These are phyloP conservation scores for Tribolium castaneum DNA, from an alignment of 1,140 invertebrate species.

Conservation along the genomic window DNA sequence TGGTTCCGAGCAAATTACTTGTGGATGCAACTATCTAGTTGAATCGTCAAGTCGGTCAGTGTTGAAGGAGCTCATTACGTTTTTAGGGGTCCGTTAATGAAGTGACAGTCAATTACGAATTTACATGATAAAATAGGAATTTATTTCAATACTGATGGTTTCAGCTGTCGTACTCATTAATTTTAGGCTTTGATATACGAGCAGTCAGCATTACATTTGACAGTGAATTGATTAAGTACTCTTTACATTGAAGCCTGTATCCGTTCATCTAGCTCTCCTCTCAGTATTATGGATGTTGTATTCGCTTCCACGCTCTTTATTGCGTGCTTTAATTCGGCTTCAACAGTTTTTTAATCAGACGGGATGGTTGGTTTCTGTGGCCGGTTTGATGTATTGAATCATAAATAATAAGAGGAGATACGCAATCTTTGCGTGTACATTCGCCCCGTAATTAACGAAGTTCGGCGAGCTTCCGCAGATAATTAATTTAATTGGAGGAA, in stretches of 20 bases:
- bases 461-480: constrained; percentile 11
- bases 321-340: constrained; percentile 24
- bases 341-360: constrained; percentile 13
- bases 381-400: constrained; percentile 29
- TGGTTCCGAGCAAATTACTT: too few species aligned
- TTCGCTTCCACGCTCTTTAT: constrained; percentile 21
- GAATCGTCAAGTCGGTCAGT: not conserved
- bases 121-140: constrained; percentile 51
- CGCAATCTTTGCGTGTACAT: constrained; percentile 27
- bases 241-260: constrained; percentile 41
- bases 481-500: constrained; percentile 23
- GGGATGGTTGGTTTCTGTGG: constrained; percentile 21
- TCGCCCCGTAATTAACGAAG: constrained; percentile 12
- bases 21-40: not conserved
- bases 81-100: constrained; percentile 37
- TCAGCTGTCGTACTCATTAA: constrained; percentile 53
- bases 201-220: constrained; percentile 54
- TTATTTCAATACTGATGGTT: constrained; percentile 37
- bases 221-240: constrained; percentile 56
- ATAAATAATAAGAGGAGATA: constrained; percentile 31
- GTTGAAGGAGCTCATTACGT: constrained; percentile 13
- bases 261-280: constrained; percentile 14
- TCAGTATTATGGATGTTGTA: constrained; percentile 32
- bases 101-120: constrained; percentile 49
- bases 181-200: constrained; percentile 53